Percentiles rank a stretch among this genome's conserved stretches.
phyloP scores from a whole-genome alignment of 1,140 invertebrate species.

The Drosophila oshimai region DNA sequence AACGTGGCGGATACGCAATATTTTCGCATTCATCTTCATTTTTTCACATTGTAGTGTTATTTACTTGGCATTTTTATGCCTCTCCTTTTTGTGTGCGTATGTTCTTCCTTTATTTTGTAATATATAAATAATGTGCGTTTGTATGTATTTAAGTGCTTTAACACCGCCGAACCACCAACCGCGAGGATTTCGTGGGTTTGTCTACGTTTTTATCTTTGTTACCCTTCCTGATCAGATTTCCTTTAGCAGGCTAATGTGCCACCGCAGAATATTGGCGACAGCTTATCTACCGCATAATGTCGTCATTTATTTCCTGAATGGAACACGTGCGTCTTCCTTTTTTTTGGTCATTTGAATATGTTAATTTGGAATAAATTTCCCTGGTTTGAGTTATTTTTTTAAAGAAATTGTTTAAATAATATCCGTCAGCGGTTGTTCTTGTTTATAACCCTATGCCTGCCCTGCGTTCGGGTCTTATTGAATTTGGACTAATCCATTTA shows the following conservation, averaged over 20 bases:
- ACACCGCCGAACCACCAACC: constrained; percentile 2
- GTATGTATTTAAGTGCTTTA: constrained; percentile 23
- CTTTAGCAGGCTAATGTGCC: constrained; percentile 36
- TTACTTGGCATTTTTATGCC: constrained; percentile 34
- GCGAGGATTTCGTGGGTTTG: constrained; percentile 34
- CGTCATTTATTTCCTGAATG: constrained; percentile 47
- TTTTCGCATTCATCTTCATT: constrained; percentile 75
- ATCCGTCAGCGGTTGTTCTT: background rate
- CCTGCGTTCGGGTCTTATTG: constrained; percentile 3
- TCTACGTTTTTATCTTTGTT: constrained; percentile 49
- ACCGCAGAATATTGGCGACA: constrained; percentile 37
- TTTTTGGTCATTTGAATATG: constrained; percentile 20
- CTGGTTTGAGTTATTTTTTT: background rate
- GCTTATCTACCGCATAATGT: constrained; percentile 46
- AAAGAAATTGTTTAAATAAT: background rate
- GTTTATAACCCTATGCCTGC: no score
- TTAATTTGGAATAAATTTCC: constrained; percentile 6
- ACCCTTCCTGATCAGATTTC: constrained; percentile 58
- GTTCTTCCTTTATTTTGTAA: background rate
- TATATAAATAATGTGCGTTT: constrained; percentile 4
- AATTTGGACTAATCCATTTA: background rate
- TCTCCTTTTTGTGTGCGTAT: constrained; percentile 4
- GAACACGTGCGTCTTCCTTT: constrained; percentile 10
- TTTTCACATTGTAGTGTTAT: constrained; percentile 55
- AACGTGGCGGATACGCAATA: constrained; percentile 52